Evolutionary conservation across 2,797 vertebrate genomes (phyloP), one percentile per base, ranked within the genome.

Genomic region (Acanthornis magna): DNA sequence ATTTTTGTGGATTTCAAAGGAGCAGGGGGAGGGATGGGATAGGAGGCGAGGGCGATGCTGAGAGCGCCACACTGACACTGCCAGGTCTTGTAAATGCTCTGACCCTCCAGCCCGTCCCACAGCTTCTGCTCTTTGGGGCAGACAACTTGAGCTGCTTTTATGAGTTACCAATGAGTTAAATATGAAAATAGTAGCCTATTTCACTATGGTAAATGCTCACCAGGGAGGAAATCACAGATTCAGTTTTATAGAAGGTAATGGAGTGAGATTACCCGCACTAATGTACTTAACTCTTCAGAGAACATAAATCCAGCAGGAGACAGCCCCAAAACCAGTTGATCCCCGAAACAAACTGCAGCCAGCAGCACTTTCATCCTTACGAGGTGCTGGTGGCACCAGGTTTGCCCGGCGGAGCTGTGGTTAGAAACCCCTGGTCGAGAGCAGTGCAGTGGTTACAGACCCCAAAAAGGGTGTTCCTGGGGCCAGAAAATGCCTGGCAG

Each of bases 1-100:
- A 97, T 97, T 97, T 97, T 96, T 95, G 94, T 91, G 32, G 78
- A 96, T 98, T 97, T 98, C 97, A 97, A 97, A 98, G 97, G 82
- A n/a, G 81, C 93, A 87, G 85, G 88, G 58, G 66, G 61, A 92
- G 78, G 92, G 82, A 97, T 96, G 96, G 16, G 32, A 66, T 91
- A 38, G 89, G 93, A 95, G 95, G 93, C 4, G 42, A 97, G 92
- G 95, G 88, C 1, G 55, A 94, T 85, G 85, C 92, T 58, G 81
- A 87, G 83, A 38, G 45, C 95, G 40, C 91, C 45, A 79, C 66
- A 48, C 91, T 32, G 48, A 23, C 48, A 66, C 90, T 29, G 51
- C 94, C 79, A 34, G 75, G 87, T 89, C 95, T 89, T 51, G 38
- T 88, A 95, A 96, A 96, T 82, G 32, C 45, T 82, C 77, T 63